These are phyloP conservation scores for Vesta saturnalis DNA, from an alignment of 2,888 invertebrate genomes.

Conservation along the genomic window DNA sequence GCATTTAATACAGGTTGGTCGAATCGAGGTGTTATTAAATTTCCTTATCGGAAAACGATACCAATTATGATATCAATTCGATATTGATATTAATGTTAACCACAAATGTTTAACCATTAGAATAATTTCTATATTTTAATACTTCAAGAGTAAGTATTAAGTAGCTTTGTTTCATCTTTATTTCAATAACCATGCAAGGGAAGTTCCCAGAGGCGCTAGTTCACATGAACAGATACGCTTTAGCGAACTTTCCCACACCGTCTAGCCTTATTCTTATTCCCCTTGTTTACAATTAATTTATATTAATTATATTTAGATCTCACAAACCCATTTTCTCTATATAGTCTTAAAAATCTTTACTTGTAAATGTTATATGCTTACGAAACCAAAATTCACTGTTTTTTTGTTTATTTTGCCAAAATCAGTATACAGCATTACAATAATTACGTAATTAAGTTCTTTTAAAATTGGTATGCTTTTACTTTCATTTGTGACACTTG, in stretches of 20 bases:
- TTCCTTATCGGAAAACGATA: no score
- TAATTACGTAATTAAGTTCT: no score
- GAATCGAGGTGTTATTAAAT: background rate
- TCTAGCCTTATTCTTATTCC: conserved; percentile 36
- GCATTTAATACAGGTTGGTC: no score
- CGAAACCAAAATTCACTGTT: no score
- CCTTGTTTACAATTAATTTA: conserved; percentile 25
- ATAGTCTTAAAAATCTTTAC: background rate
- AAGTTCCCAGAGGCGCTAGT: conserved; percentile 47
- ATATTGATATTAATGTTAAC: conserved; percentile 20
- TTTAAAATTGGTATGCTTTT: no score
- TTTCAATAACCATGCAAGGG: conserved; percentile 41
- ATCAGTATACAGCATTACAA: no score
- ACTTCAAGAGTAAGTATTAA: conserved; percentile 31
- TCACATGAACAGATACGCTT: conserved; percentile 51
- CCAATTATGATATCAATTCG: no score
- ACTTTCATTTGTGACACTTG: no score
- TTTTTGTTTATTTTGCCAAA: no score
- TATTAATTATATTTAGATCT: conserved; percentile 25
- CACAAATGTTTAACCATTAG: conserved; percentile 18
- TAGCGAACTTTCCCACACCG: conserved; percentile 50
- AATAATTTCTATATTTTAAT: conserved; percentile 32
- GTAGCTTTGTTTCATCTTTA: conserved; percentile 38
- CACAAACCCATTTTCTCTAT: conserved; percentile 14
- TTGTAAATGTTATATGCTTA: no score